These are phyloP conservation scores for Amaurobius ferox DNA, from an alignment of 2,888 invertebrate genomes.

Conservation along the genomic window DNA sequence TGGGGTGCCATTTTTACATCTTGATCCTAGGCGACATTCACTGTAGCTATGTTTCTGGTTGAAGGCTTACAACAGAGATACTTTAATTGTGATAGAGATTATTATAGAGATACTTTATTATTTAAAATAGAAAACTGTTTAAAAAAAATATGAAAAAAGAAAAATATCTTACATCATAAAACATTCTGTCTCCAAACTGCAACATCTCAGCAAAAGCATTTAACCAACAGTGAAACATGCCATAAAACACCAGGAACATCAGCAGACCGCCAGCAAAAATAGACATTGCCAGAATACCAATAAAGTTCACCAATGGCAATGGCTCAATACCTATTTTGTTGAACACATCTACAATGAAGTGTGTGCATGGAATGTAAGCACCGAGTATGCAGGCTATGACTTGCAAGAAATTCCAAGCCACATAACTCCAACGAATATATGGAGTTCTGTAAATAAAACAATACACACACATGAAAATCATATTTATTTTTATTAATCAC, in stretches of 20 bases:
- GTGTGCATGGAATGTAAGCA: constrained; percentile 87
- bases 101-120: not conserved
- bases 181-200: constrained; percentile 89
- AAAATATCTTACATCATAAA: constrained; percentile 82
- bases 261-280: constrained; percentile 86
- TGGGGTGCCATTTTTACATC: no score
- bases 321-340: constrained; percentile 81
- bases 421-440: constrained; percentile 86
- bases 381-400: constrained; percentile 88
- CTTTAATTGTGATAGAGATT: not conserved
- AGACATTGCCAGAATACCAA: constrained; percentile 83
- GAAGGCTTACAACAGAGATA: not conserved
- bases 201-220: constrained; percentile 94
- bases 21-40: no score
- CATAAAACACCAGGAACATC: constrained; percentile 88
- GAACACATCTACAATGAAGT: constrained; percentile 85
- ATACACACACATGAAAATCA: no score
- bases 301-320: constrained; percentile 77
- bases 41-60: no score
- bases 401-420: constrained; percentile 84
- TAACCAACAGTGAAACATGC: constrained; percentile 92
- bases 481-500: no score
- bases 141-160: not conserved
- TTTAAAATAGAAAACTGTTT: not conserved
- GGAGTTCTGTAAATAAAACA: constrained; percentile 82